Evolutionary conservation across 1,140 invertebrate species (phyloP), one percentile per base, ranked within the genome.

Genomic region (Cydia fagiglandana): DNA sequence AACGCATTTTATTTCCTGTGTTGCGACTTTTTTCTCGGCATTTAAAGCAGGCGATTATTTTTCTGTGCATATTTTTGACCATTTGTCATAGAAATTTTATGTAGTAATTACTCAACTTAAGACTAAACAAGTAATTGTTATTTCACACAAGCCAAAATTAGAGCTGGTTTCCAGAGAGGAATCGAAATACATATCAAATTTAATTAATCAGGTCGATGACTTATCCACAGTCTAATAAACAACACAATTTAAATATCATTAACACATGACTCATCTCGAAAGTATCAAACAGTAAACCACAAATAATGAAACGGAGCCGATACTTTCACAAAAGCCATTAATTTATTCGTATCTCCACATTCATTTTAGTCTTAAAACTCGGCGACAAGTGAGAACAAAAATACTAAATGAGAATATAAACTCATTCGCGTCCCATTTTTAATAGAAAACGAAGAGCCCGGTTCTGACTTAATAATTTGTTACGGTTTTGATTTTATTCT

Each of bases 351-450:
- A 68, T 38, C 61, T 28, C 20, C 10, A 13, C 24, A 64, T 64
- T 64, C n/a, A 68, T 68, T 68, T 68, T 68, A 34, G 28, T 38
- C 64, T 68, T 68, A 38, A 68, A n/a, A n/a, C 30, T 68, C 64
- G 64, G 10, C 30, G 64, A 30, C 64, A 68, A 34, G 64, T 68
- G 64, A 68, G 64, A 68, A 68, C 28, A n/a, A 38, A 68, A 68
- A 15, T 68, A 68, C 64, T 64, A 38, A 68, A 68, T 68, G 64
- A 68, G 24, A 68, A 70, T 38, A 45, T 70, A 13, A 70, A 70
- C 66, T 41, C 64, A 68, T 68, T 68, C 66, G 66, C n/a, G 66
- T 70, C 66, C 66, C 13, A 24, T 41, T 61, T 70, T 70, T 70
- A 45, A 45, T 70, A 70, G 66, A 70, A 70, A 70, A 70, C 66